Base-by-base conservation (phyloP, 1,140 invertebrate genomes). In the Bombus waltoni region DNA sequence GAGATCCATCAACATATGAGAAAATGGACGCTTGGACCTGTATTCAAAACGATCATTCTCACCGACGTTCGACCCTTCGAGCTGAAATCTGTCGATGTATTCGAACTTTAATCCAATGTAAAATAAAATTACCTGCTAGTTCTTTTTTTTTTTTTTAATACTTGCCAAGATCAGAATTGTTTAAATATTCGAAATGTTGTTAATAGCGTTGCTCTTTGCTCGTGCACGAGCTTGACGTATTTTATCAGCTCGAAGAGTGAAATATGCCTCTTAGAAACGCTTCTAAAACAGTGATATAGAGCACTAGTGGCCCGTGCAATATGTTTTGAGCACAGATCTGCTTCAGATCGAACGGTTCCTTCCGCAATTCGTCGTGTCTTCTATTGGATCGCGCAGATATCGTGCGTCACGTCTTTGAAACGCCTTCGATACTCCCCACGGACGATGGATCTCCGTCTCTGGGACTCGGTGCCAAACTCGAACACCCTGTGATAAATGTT, bases 401-500 rank as follows among this genome's bases (percentile, higher is more conserved):
- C 75, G 59, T 66, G 75, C 75, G 38, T 65, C 75, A 65, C 65
- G 32, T 18, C 75, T 42, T 65, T 76, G 74, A 42, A 65, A 40
- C 28, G 6, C 13, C 57, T 38, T 32, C 32, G 38, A 81, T 25
- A 38, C 18, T 28, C 47, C 72, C 28, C n/a, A 42, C 32, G 83
- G 32, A 85, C 81, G 83, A 89, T 87, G 88, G 88, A 89, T 87
- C 91, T 91, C 70, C 84, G 86, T 89, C 79, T 87, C 73, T 62
- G 79, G 70, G 78, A 88, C 88, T 91, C 90, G 91, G 84, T 91
- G 78, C 88, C 88, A 88, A 47, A 79, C 85, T 91, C 89, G 90
- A 85, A 70, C 79, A 85, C 87, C 87, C 91, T 91, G 65, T 81
- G 82, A 92, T 92, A 90, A 91, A 91, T 92, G 90, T 92, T 92